Evolutionary conservation across 2,888 invertebrate species (phyloP), one percentile per base, ranked within the genome.

Genomic region (Gerris lacustris): DNA sequence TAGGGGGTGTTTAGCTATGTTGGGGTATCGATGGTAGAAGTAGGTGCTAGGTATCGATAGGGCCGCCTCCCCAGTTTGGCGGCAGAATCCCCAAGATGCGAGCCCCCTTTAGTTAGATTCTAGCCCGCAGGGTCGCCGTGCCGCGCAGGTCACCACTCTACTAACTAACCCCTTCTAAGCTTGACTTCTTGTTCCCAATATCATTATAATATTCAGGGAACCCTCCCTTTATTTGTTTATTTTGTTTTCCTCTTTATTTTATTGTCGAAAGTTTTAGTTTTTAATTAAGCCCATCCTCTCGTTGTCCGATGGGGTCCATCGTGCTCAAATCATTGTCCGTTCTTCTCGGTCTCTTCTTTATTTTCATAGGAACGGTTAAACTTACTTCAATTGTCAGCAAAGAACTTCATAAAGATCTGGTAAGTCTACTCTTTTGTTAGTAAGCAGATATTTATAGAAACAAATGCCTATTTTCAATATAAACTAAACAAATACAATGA

Each of bases 361-460:
- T 96, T 79, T 95, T 96, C 80, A 93, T 96, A 76, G 96, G 96
- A 72, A 88, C 91, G 72, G 89, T 96, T 79, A 96, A 96, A 83
- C 82, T 96, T 74, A 91, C 95, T 74, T 94, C 94, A 75, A 87
- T 90, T 77, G 87, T 96, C 76, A 96, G 94, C 78, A 93, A 93
- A 84, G 96, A 96, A 82, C 86, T 96, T 74, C 96, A 96, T 81
- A 94, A 93, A 85, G 96, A 96, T 83, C 86, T 96, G 89, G 96
- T 96, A 82, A 88, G 90, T 82, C 55, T 55, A 55, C 15, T 11
- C 2, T 55, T 1, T 55, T 55, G 31, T 31, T 31, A 31, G 31
- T 31, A 31, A 31, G 31, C 4, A 31, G 31, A 31, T 31, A 4
- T 31, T 31, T 31, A 31, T 31, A 31, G 31, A 31, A 1, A 31